phyloP scores from a whole-genome alignment of 1,140 invertebrate genomes.

The Ladona fulva region DNA sequence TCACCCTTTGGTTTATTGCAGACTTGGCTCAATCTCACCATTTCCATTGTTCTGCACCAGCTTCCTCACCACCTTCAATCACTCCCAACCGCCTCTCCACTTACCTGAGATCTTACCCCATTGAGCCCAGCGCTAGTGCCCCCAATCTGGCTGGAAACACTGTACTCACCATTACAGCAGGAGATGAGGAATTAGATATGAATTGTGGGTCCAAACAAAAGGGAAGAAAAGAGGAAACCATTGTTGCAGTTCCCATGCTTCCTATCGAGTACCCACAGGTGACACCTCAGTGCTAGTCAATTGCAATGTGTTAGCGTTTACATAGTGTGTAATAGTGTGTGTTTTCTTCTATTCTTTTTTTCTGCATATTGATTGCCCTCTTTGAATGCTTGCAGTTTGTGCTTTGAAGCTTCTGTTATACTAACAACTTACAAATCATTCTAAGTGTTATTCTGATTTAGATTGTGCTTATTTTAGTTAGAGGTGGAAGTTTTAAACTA shows the following conservation, averaged over 20 bases:
- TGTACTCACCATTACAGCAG: not conserved
- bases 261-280: not conserved
- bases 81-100: not conserved
- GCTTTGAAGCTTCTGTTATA: too few species aligned
- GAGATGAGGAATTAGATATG: not conserved
- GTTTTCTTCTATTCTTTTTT: too few species aligned
- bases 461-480: too few species aligned
- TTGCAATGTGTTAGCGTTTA: too few species aligned
- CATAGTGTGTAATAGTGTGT: too few species aligned
- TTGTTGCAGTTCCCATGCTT: not conserved
- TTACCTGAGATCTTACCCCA: not conserved
- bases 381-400: too few species aligned
- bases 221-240: not conserved
- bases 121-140: not conserved
- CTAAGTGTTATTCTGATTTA: too few species aligned
- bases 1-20: not conserved
- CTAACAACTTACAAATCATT: too few species aligned
- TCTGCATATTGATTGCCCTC: too few species aligned
- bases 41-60: not conserved
- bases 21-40: not conserved
- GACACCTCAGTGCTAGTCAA: not conserved
- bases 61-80: not conserved
- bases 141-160: slow-evolving; percentile 1
- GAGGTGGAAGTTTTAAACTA: too few species aligned
- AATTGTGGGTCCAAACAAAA: not conserved